phyloP scores from a whole-genome alignment of 2,113 vertebrate species.

The Procavia capensis region DNA sequence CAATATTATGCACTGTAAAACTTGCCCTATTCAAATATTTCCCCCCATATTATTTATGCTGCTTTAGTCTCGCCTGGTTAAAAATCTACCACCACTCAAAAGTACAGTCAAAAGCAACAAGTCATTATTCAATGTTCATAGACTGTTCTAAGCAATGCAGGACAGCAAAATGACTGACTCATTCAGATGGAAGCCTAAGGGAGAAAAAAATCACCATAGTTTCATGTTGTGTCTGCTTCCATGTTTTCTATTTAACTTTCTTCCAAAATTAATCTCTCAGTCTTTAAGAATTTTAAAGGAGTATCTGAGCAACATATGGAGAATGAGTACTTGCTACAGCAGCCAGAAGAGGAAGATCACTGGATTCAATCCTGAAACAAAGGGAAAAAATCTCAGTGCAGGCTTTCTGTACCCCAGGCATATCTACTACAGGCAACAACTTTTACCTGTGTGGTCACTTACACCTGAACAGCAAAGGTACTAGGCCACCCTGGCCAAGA shows the following conservation, averaged over 20 bases:
- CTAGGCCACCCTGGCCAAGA: background rate
- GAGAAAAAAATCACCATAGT: conserved; percentile 70
- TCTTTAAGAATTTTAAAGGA: conserved; percentile 90
- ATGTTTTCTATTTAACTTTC: conserved; percentile 78
- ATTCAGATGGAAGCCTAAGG: conserved; percentile 67
- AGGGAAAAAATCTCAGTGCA: conserved; percentile 66
- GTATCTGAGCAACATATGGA: conserved; percentile 98
- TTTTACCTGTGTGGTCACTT: background rate
- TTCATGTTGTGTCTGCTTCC: conserved; percentile 43
- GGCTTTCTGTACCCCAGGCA: background rate
- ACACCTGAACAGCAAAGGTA: background rate
- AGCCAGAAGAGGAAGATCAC: conserved; percentile 97
- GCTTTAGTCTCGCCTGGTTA: conserved; percentile 70
- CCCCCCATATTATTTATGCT: conserved; percentile 46
- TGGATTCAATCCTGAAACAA: conserved; percentile 96
- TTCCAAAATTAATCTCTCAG: conserved; percentile 61
- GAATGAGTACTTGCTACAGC: conserved; percentile 99
- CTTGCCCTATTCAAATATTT: conserved; percentile 43
- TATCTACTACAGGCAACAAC: background rate
- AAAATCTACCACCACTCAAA: conserved; percentile 49
- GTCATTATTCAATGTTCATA: conserved; percentile 62
- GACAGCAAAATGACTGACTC: conserved; percentile 69
- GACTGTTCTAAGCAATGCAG: conserved; percentile 53
- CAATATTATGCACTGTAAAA: conserved; percentile 57
- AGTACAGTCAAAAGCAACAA: conserved; percentile 58